phyloP scores from a whole-genome alignment of 2,797 vertebrate genomes.

The Typhlichthys subterraneus region DNA sequence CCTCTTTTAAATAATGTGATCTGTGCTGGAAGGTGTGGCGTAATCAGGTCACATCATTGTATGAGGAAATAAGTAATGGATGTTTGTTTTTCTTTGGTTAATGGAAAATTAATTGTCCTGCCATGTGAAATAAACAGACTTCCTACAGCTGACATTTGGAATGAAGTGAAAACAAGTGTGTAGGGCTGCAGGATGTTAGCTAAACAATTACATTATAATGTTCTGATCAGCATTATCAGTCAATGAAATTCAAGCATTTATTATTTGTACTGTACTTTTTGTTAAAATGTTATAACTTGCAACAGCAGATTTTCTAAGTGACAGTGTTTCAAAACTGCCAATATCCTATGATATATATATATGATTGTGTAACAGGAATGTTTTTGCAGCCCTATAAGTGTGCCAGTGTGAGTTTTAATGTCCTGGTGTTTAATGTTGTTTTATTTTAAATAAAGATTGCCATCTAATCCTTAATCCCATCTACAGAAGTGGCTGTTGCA shows the following conservation, averaged over 20 bases:
- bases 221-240: background rate
- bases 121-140: background rate
- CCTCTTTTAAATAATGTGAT: slow-evolving; percentile 43
- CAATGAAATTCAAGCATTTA: background rate
- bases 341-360: background rate
- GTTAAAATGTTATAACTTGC: too few species aligned
- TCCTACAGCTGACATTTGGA: background rate
- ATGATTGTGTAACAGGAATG: slow-evolving; percentile 21
- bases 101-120: slow-evolving; percentile 9
- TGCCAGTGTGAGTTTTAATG: slow-evolving; percentile 57
- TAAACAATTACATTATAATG: background rate
- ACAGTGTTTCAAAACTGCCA: slow-evolving; percentile 9
- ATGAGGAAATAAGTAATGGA: slow-evolving; percentile 46
- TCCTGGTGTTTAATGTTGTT: slow-evolving; percentile 57
- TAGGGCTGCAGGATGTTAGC: slow-evolving; percentile 12
- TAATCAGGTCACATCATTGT: slow-evolving; percentile 56
- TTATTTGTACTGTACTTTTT: too few species aligned
- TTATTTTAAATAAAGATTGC: slow-evolving; percentile 43
- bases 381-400: slow-evolving; percentile 32
- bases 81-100: slow-evolving; percentile 1
- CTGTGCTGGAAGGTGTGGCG: slow-evolving; percentile 46
- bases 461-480: slow-evolving; percentile 67
- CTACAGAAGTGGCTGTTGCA: slow-evolving; percentile 57
- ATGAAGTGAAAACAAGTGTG: slow-evolving; percentile 1
- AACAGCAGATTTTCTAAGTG: background rate